phyloP scores from a whole-genome alignment of 2,888 invertebrate genomes.

The Conus canariensis region DNA sequence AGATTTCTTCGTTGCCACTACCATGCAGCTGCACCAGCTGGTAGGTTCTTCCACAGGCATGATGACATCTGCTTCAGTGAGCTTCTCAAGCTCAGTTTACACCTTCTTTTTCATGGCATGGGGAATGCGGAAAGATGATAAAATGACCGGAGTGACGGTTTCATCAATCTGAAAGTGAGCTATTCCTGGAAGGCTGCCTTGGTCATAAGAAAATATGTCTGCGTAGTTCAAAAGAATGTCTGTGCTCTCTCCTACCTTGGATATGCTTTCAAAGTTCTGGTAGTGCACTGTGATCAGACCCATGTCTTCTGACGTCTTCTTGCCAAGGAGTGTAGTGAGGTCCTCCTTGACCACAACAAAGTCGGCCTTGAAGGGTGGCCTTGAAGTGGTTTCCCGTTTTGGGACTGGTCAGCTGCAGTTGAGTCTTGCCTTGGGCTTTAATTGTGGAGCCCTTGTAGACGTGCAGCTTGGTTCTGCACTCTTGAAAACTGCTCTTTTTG shows the following conservation, averaged over 20 bases:
- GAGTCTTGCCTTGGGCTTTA: constrained; percentile 47
- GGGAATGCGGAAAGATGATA: constrained; percentile 39
- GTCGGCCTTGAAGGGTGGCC: constrained; percentile 21
- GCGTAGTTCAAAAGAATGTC: not conserved
- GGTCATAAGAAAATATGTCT: constrained; percentile 21
- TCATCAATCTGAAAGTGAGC: constrained; percentile 31
- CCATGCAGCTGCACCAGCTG: constrained; percentile 44
- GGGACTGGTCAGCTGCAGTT: constrained; percentile 46
- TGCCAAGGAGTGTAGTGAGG: constrained; percentile 34
- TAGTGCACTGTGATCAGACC: constrained; percentile 37
- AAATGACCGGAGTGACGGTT: constrained; percentile 26
- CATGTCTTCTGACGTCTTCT: constrained; percentile 40
- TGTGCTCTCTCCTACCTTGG: not conserved
- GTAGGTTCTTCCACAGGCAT: constrained; percentile 46
- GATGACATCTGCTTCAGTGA: constrained; percentile 34
- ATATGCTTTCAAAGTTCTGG: constrained; percentile 31
- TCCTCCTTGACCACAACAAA: constrained; percentile 42
- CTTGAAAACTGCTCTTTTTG: constrained; percentile 26
- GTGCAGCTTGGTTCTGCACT: constrained; percentile 35
- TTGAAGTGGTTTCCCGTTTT: constrained; percentile 31
- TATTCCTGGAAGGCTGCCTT: constrained; percentile 28
- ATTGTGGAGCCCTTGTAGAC: constrained; percentile 50
- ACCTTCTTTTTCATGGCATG: constrained; percentile 35
- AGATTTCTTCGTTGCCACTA: constrained; percentile 38
- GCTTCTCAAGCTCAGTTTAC: constrained; percentile 36